phyloP scores from a whole-genome alignment of 2,888 invertebrate genomes.

The Sinotaia quadrata region DNA sequence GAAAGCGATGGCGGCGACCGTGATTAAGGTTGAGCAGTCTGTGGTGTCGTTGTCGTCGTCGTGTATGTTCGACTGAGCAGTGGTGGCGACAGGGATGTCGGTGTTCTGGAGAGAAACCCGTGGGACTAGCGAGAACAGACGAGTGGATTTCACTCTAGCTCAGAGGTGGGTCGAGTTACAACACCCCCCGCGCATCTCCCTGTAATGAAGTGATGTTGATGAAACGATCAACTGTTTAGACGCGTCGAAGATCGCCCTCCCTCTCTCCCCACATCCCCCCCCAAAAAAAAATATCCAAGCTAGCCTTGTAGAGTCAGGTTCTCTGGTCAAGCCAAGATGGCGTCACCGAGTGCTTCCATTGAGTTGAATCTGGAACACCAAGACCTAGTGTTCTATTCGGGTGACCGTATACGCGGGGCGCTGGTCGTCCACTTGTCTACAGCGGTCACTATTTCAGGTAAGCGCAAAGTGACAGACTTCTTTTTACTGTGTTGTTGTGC shows the following conservation, averaged over 20 bases:
- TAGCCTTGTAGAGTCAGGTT: background rate
- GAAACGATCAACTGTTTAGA: background rate
- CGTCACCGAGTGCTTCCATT: slow-evolving; percentile 55
- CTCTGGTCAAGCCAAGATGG: slow-evolving; percentile 30
- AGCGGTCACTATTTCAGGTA: slow-evolving; percentile 64
- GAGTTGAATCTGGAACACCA: slow-evolving; percentile 60
- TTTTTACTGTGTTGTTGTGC: no score
- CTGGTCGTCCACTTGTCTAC: slow-evolving; percentile 59
- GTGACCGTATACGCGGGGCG: slow-evolving; percentile 62
- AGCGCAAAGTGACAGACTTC: slow-evolving; percentile 31
- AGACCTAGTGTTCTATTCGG: slow-evolving; percentile 62
- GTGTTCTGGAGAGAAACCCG: background rate
- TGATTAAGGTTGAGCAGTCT: background rate
- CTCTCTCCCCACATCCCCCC: background rate
- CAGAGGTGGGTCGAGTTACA: background rate
- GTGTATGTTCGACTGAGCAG: background rate
- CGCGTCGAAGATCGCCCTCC: background rate
- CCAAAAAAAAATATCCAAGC: background rate
- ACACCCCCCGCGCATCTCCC: background rate
- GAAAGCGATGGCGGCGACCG: no score
- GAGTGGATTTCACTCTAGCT: no score
- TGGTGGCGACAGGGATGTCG: background rate
- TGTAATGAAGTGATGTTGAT: background rate
- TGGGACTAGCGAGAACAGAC: background rate
- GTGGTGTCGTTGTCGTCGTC: background rate